Conservation (phyloP, 37 sponge, comb jelly and placozoan genomes). For the Ianthella basta region DNA sequence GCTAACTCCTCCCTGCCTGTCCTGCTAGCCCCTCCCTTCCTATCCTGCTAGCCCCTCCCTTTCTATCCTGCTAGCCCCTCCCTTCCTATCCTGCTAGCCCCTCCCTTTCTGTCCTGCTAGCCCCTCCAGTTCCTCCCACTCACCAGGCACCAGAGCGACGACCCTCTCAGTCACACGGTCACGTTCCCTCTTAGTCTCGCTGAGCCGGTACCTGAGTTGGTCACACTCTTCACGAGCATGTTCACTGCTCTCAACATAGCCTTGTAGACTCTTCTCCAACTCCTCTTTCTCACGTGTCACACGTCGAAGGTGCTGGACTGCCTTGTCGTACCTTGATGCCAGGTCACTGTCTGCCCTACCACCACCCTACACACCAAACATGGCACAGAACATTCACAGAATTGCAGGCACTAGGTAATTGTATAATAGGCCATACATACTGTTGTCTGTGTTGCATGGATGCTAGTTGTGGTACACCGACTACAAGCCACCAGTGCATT, state of each 20-base stretch:
- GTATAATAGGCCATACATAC: too few relatives aligned
- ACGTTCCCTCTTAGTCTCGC: constrained; percentile 37
- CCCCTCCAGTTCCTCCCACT: background rate
- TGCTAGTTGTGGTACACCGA: too few relatives aligned
- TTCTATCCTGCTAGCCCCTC: background rate
- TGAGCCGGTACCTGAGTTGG: constrained; percentile 33
- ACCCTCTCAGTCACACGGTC: constrained; percentile 23
- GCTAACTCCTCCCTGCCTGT: background rate
- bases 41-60: background rate
- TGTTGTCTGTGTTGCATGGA: too few relatives aligned
- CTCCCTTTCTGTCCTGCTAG: background rate
- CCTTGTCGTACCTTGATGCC: constrained; percentile 18
- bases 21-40: background rate
- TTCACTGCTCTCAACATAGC: constrained; percentile 14
- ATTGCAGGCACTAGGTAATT: too few relatives aligned
- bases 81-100: background rate
- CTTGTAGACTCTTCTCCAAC: constrained; percentile 18
- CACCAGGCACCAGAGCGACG: background rate
- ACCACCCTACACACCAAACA: background rate
- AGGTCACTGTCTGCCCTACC: background rate
- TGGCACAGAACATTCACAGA: too few relatives aligned
- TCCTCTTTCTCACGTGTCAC: constrained; percentile 15
- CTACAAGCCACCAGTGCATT: too few relatives aligned
- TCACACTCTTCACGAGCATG: constrained; percentile 26
- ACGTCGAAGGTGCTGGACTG: constrained; percentile 10